These are phyloP conservation scores for Idris sp. DNA, from an alignment of 1,140 invertebrate genomes.

Conservation along the genomic window DNA sequence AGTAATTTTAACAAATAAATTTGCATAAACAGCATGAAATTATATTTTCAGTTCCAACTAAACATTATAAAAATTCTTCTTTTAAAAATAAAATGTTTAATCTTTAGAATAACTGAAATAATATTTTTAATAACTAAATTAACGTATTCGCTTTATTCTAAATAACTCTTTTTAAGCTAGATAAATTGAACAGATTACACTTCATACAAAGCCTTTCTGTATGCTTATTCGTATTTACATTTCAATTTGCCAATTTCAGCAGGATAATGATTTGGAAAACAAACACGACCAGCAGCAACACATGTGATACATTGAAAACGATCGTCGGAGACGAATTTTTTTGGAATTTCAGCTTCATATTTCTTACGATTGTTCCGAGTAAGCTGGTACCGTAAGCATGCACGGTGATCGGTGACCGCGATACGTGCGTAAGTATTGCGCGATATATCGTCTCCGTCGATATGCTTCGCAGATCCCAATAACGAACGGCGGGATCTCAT, in stretches of 20 bases:
- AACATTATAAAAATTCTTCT: too few species aligned
- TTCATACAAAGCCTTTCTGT: background rate
- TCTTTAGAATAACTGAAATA: too few species aligned
- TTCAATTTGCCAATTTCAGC: conserved; percentile 21
- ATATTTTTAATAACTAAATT: too few species aligned
- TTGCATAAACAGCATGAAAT: too few species aligned
- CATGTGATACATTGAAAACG: conserved; percentile 30
- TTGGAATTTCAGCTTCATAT: conserved; percentile 46
- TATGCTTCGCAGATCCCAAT: conserved; percentile 51
- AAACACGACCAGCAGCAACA: conserved; percentile 13
- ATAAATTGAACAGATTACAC: too few species aligned
- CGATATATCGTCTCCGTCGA: conserved; percentile 57
- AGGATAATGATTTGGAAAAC: conserved; percentile 14
- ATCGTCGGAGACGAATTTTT: conserved; percentile 17
- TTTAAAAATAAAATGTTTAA: too few species aligned
- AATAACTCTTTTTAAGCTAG: too few species aligned
- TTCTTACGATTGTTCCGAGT: conserved; percentile 55
- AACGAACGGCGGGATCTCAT: conserved; percentile 60
- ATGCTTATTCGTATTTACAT: conserved; percentile 29
- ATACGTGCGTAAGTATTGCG: conserved; percentile 53
- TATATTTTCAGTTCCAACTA: too few species aligned
- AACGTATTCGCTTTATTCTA: too few species aligned
- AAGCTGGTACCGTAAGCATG: conserved; percentile 31
- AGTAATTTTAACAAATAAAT: too few species aligned
- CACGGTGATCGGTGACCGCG: conserved; percentile 41